Percentiles rank a stretch among this genome's conserved stretches.
Evolutionary conservation across 2,888 invertebrate genomes (phyloP).

Genomic region (Dynastes grantii): DNA sequence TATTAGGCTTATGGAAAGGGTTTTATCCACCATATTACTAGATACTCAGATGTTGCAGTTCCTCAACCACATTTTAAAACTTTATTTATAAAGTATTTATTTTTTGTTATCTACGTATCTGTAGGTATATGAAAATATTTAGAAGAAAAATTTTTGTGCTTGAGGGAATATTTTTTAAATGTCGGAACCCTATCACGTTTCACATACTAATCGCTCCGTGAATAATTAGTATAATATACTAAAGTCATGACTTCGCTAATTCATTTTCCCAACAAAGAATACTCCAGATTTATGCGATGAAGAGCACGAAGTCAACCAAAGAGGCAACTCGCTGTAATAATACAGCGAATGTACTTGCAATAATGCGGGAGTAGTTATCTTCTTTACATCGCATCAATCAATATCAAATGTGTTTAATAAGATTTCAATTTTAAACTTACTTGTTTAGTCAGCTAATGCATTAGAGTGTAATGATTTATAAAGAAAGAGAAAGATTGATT

Average conservation of each 20-base stretch:
- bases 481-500: too few species aligned
- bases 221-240: constrained; percentile 20
- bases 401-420: not conserved
- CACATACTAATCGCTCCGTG: not conserved
- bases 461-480: too few species aligned
- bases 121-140: not conserved
- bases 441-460: too few species aligned
- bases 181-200: constrained; percentile 6
- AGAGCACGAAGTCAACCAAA: not conserved
- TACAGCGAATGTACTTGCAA: not conserved
- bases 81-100: too few species aligned
- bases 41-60: too few species aligned
- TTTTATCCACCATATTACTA: too few species aligned
- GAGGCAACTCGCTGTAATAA: not conserved
- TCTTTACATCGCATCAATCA: not conserved
- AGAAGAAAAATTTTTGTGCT: not conserved
- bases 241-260: constrained; percentile 18
- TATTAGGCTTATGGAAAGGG: too few species aligned
- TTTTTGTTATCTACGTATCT: too few species aligned
- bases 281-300: constrained; percentile 10
- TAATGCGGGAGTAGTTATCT: not conserved
- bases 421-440: not conserved
- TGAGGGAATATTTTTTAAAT: not conserved
- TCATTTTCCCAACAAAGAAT: constrained; percentile 17
- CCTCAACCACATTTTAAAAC: too few species aligned